phyloP scores from a whole-genome alignment of 92 coral and sea anemone species.

The Porites rus region DNA sequence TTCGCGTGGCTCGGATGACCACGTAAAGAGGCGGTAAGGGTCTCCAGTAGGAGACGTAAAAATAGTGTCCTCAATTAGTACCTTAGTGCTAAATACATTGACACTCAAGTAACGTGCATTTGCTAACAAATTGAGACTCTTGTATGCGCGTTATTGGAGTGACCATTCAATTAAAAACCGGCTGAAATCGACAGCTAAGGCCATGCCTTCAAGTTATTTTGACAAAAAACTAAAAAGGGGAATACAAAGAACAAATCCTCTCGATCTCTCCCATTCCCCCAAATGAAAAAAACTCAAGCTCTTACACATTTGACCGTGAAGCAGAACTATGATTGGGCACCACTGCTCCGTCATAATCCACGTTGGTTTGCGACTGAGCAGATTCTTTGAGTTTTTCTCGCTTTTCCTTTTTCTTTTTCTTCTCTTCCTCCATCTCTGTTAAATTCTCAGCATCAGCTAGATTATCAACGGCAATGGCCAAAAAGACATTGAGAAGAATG shows the following conservation, averaged over 20 bases:
- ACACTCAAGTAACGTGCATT: no score
- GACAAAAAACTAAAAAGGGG: no score
- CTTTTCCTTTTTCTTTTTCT: conserved; percentile 83
- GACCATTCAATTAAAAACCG: no score
- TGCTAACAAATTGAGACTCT: no score
- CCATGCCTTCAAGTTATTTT: no score
- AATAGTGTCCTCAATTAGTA: no score
- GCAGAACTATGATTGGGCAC: conserved; percentile 43
- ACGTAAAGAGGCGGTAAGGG: no score
- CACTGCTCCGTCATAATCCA: conserved; percentile 27
- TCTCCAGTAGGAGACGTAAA: no score
- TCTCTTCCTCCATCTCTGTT: conserved; percentile 96
- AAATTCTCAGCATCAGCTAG: conserved; percentile 98
- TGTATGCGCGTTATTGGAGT: no score
- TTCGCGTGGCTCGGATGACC: no score
- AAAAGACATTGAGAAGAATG: conserved; percentile 95
- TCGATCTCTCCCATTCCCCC: not conserved
- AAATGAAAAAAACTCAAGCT: not conserved
- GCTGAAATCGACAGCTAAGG: no score
- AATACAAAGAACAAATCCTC: not conserved
- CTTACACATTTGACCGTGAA: conserved; percentile 47
- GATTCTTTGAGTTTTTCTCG: conserved; percentile 50
- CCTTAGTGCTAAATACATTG: no score
- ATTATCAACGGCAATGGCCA: conserved; percentile 99
- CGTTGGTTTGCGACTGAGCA: not conserved